A percentile compares a stretch with the other conserved stretches of the same genome.
Conservation (phyloP, 92 coral and sea anemone genomes). For the Micromussa lordhowensis region DNA sequence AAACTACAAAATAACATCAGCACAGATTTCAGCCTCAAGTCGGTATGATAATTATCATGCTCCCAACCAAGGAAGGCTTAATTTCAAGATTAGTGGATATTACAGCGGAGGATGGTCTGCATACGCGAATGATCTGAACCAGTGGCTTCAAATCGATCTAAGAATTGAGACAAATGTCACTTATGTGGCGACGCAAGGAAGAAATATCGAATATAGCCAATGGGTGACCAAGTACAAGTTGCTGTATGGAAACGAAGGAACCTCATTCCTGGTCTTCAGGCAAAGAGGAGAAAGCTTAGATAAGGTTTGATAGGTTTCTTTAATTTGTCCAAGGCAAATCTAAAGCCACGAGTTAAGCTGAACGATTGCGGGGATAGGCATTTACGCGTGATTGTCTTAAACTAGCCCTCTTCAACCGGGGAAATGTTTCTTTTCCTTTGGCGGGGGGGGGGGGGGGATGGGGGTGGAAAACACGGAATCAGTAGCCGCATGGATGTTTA, state of each 20-base stretch:
- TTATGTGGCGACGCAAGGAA: conserved; percentile 20
- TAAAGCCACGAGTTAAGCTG: too few species aligned
- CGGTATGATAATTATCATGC: neutral
- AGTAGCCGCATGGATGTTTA: too few species aligned
- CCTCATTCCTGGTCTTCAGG: neutral
- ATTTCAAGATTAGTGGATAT: neutral
- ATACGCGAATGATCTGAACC: neutral
- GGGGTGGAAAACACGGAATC: too few species aligned
- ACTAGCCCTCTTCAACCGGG: too few species aligned
- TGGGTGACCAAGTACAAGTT: conserved; percentile 15
- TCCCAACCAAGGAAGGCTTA: conserved; percentile 22
- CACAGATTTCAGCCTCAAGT: conserved; percentile 21
- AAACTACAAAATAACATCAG: conserved; percentile 13
- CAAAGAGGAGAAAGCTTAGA: neutral
- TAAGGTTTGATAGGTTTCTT: neutral
- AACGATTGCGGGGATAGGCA: too few species aligned
- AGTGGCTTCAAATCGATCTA: conserved; percentile 27
- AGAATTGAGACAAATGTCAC: conserved; percentile 2
- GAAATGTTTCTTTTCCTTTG: too few species aligned
- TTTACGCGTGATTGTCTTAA: too few species aligned
- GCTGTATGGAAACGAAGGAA: conserved; percentile 8
- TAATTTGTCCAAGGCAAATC: neutral
- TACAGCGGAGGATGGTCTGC: neutral
- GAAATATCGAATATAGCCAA: neutral
- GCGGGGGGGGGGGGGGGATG: too few species aligned